phyloP scores from a whole-genome alignment of 2,888 invertebrate species.

The Colostygia pectinataria region DNA sequence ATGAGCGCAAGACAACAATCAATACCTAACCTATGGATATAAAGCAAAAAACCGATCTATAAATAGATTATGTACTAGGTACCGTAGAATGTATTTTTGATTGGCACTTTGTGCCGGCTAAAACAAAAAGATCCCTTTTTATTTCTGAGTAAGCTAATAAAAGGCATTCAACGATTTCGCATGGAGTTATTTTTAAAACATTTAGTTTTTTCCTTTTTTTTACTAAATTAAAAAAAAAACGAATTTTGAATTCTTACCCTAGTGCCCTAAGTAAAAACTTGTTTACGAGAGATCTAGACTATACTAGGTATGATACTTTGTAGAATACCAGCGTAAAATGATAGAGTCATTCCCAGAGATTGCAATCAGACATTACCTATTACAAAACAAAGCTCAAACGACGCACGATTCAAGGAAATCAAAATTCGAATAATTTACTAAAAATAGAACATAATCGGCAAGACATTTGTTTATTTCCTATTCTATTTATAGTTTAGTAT shows the following conservation, averaged over 20 bases:
- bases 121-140: background rate
- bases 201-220: no score
- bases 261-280: no score
- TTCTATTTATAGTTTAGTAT: conserved; percentile 10
- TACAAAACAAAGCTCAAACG: background rate
- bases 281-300: no score
- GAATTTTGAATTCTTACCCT: no score
- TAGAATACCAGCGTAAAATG: no score
- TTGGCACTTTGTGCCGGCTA: background rate
- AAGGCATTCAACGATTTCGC: no score
- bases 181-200: no score
- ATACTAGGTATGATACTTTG: no score
- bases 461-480: conserved; percentile 4
- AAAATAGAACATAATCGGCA: background rate
- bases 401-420: conserved; percentile 8
- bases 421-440: conserved; percentile 1
- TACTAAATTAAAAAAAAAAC: no score
- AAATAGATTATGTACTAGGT: background rate
- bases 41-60: conserved; percentile 4
- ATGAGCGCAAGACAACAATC: conserved; percentile 14
- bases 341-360: background rate
- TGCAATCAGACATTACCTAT: no score
- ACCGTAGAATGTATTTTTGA: background rate
- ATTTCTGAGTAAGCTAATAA: no score
- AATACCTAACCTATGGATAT: conserved; percentile 10